Conservation (phyloP, 2,888 invertebrate genomes). For the Polyommatus icarus region DNA sequence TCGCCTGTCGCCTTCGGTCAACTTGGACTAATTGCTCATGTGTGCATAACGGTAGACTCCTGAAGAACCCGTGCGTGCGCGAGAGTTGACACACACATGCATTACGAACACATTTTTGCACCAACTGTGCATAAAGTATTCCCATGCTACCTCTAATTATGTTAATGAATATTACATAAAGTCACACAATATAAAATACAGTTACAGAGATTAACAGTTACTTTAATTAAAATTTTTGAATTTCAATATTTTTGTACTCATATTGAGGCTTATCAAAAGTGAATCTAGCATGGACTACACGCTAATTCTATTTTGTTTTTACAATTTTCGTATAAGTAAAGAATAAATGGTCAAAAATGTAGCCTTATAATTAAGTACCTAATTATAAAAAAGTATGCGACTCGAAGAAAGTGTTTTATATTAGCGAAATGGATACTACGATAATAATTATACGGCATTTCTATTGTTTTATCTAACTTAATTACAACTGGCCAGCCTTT, state of each 20-base stretch:
- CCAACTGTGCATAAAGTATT: background rate
- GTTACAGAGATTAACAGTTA: conserved; percentile 17
- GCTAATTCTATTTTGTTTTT: background rate
- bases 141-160: conserved; percentile 15
- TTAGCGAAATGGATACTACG: conserved; percentile 23
- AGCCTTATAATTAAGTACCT: background rate
- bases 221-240: background rate
- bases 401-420: conserved; percentile 23
- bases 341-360: background rate
- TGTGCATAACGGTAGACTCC: conserved; percentile 75
- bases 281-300: background rate
- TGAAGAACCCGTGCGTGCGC: conserved; percentile 73
- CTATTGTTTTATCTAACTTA: conserved; percentile 58
- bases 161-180: conserved; percentile 26
- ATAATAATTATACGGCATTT: conserved; percentile 30
- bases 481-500: conserved; percentile 72
- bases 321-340: background rate
- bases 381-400: conserved; percentile 6
- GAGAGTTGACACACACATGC: conserved; percentile 58
- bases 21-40: conserved; percentile 80
- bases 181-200: conserved; percentile 20
- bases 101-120: background rate
- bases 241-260: background rate
- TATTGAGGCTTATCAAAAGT: background rate
- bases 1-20: conserved; percentile 76